These are phyloP conservation scores for Trachythela sp. DNA, from an alignment of 64 coral and sea anemone genomes.

Conservation along the genomic window DNA sequence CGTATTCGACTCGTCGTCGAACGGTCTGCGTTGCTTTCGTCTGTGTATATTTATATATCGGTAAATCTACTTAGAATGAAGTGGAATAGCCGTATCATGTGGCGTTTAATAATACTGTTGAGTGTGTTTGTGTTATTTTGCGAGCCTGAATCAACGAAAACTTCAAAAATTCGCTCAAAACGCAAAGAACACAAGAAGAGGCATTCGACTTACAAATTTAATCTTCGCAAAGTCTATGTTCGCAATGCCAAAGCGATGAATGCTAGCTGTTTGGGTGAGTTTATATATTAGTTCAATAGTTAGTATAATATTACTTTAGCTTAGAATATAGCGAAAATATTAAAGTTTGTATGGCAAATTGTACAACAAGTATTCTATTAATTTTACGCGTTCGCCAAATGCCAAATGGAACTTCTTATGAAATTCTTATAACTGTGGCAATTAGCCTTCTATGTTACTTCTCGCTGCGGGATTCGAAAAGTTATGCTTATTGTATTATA, in stretches of 20 bases:
- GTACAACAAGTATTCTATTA: too few species aligned
- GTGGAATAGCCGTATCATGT: neutral
- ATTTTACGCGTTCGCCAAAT: too few species aligned
- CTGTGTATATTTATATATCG: neutral
- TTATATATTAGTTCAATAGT: neutral
- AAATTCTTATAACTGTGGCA: too few species aligned
- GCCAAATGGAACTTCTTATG: too few species aligned
- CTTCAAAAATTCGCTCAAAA: too few species aligned
- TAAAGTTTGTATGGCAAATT: too few species aligned
- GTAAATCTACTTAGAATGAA: slow-evolving; percentile 10
- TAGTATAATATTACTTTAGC: neutral
- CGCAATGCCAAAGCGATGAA: neutral
- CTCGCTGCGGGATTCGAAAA: too few species aligned
- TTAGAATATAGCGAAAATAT: neutral
- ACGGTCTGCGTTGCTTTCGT: neutral
- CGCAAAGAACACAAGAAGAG: neutral
- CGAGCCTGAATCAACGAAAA: neutral
- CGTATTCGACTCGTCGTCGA: neutral
- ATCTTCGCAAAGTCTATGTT: neutral
- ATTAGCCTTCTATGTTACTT: too few species aligned
- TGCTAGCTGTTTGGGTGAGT: neutral
- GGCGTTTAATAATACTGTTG: neutral
- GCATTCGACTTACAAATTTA: neutral
- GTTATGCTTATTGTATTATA: too few species aligned
- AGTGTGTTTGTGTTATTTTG: neutral